Evolutionary conservation across 2,797 vertebrate species (phyloP), one percentile per base, ranked within the genome.

Genomic region (Melopsittacus undulatus): DNA sequence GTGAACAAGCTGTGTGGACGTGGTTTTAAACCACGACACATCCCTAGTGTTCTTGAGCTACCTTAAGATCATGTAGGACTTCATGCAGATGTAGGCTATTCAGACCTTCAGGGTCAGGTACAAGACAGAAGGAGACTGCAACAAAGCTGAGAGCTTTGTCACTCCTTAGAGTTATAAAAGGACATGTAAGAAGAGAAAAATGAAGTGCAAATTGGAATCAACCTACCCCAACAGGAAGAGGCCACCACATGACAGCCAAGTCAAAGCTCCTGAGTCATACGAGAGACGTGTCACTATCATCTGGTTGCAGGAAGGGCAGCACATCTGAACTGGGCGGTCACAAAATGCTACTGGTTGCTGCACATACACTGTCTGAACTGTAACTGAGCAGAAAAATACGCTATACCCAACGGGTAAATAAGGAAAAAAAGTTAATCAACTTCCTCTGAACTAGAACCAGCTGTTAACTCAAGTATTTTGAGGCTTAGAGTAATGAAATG

Each of bases 161-260:
- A 45, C 13, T 22, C 1, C 4, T 57, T 32, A 67, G 5, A 83
- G 16, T 29, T 76, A 36, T 27, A 48, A 59, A 52, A 76, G 23
- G 29, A 52, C 72, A 80, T 3, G 3, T 29, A 59, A 59, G 40
- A 69, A 61, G 18, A 74, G 7, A 62, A 77, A 59, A 86, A 62
- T 29, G 15, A 82, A 82, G 32, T 12, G 23, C 43, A 86, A 69
- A 89, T 4, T 27, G 9, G 12, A 70, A 40, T 73, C 13, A 17
- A 97, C 98, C 90, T 96, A 99, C 98, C 98, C 98, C 81, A 99
- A 34, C 84, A 99, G 90, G 89, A 95, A 98, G 56, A 99, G 97
- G 87, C 98, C 98, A n/a, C 98, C 98, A 34, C 98, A 99, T 0
- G 97, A 98, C 27, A 99, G 97, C 98, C 98, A 99, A 73, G 98